phyloP scores from a whole-genome alignment of 2,888 invertebrate genomes.

The Chloromyia formosa region DNA sequence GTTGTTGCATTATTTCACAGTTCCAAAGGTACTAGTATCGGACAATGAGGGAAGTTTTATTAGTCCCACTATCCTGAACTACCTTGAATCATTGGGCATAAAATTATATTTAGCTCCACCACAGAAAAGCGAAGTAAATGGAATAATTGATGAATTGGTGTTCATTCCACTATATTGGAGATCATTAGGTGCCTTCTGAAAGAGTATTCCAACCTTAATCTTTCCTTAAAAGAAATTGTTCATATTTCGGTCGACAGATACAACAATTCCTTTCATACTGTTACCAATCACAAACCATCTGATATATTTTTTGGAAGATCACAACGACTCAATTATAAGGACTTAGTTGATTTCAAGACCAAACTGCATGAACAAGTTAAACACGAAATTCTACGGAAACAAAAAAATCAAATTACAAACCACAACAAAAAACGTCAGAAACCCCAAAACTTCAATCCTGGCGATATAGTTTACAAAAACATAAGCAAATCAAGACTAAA shows the following conservation, averaged over 20 bases:
- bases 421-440: constrained; percentile 45
- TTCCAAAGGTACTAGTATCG: constrained; percentile 48
- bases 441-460: constrained; percentile 42
- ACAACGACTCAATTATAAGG: constrained; percentile 49
- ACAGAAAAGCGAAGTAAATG: constrained; percentile 50
- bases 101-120: constrained; percentile 47
- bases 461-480: constrained; percentile 44
- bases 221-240: constrained; percentile 44
- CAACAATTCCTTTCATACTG: constrained; percentile 48
- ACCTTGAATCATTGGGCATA: constrained; percentile 48
- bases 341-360: constrained; percentile 47
- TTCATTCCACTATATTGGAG: constrained; percentile 49
- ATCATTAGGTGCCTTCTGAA: constrained; percentile 44
- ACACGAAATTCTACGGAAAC: constrained; percentile 47
- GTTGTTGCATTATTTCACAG: constrained; percentile 46
- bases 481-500: constrained; percentile 46
- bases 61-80: constrained; percentile 47
- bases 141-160: constrained; percentile 46
- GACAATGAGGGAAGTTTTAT: constrained; percentile 49
- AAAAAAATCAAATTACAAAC: constrained; percentile 44
- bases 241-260: constrained; percentile 47
- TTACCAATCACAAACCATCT: constrained; percentile 47
- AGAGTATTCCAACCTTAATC: constrained; percentile 42
- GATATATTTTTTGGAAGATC: constrained; percentile 50
- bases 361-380: constrained; percentile 47